A percentile compares a stretch with the other conserved stretches of the same genome.
Evolutionary conservation across 1,140 invertebrate genomes (phyloP).

Genomic region (Nymphalis io): DNA sequence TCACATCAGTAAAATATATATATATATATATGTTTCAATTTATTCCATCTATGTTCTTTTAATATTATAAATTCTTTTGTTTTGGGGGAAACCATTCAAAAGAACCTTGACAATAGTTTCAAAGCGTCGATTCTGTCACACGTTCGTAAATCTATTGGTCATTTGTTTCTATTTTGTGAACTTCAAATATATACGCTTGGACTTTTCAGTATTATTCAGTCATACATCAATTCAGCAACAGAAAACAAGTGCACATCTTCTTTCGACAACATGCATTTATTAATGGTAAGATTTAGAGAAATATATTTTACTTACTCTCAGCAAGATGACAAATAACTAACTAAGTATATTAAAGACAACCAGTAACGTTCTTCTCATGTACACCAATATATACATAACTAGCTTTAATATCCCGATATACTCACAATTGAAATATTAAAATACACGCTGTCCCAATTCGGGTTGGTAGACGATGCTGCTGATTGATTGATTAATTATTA

Average conservation of each 20-base stretch:
- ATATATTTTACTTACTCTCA: neutral
- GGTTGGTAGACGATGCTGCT: no score
- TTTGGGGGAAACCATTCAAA: slow-evolving; percentile 53
- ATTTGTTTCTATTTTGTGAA: slow-evolving; percentile 50
- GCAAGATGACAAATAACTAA: no score
- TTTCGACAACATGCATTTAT: slow-evolving; percentile 32
- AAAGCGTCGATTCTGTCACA: slow-evolving; percentile 53
- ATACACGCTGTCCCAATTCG: no score
- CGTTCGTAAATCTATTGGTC: slow-evolving; percentile 48
- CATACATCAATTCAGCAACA: slow-evolving; percentile 22
- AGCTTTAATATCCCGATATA: no score
- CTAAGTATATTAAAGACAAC: no score
- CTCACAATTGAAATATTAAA: no score
- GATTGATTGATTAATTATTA: no score
- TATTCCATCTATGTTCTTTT: neutral
- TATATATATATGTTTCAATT: slow-evolving; percentile 1
- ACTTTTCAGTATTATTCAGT: slow-evolving; percentile 50
- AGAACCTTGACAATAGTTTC: slow-evolving; percentile 58
- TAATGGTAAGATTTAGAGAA: slow-evolving; percentile 32
- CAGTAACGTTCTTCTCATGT: no score
- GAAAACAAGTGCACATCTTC: slow-evolving; percentile 28
- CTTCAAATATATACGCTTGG: slow-evolving; percentile 64
- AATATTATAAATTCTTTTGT: slow-evolving; percentile 71
- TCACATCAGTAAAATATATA: slow-evolving; percentile 13
- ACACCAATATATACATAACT: no score